Evolutionary conservation across 2,888 invertebrate genomes (phyloP), one percentile per base, ranked within the genome.

Genomic region (Apomyelois bistriatella): DNA sequence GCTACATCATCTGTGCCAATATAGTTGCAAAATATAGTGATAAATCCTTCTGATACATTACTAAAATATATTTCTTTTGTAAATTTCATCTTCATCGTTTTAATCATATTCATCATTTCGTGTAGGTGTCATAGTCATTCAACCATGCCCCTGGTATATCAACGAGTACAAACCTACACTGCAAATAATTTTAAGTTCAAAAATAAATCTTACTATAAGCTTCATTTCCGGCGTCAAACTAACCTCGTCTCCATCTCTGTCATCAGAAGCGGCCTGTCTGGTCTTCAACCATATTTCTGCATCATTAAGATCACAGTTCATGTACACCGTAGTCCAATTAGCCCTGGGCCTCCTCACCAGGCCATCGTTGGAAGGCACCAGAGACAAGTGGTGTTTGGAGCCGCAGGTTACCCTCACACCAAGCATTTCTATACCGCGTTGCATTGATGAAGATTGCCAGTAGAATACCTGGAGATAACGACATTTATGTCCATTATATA

Each of bases 391-490:
- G 76, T 96, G 95, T 61, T 95, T 94, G 15, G 96, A 95, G 66
- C 95, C 95, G 58, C 95, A 95, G 0, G 95, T 95, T 10, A 97
- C 93, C 7, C 96, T 91, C 2, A 94, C 95, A 0, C 97, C 96
- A 4, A 94, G 92, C 57, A 97, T 90, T 79, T 97, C 97, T 57
- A 97, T 95, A 1, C 99, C 99, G 57, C 97, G 94, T 75, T 98
- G 98, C 92, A 97, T 95, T 0, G 98, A 97, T 66, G 97, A 98
- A 0, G 99, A 99, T 93, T 99, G 98, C 99, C 99, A 99, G 87
- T 99, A 99, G 76, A 95, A 95, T 7, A 98, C 94, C 88, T 92
- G 58, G 16, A 2, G 28, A 7, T 5, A 28, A 5, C 7, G 7
- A 28, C 7, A 28, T 28, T 28, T 5, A 28, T n/a, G n/a, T n/a